phyloP scores from a whole-genome alignment of 2,113 vertebrate genomes.

The Anthoscopus minutus region DNA sequence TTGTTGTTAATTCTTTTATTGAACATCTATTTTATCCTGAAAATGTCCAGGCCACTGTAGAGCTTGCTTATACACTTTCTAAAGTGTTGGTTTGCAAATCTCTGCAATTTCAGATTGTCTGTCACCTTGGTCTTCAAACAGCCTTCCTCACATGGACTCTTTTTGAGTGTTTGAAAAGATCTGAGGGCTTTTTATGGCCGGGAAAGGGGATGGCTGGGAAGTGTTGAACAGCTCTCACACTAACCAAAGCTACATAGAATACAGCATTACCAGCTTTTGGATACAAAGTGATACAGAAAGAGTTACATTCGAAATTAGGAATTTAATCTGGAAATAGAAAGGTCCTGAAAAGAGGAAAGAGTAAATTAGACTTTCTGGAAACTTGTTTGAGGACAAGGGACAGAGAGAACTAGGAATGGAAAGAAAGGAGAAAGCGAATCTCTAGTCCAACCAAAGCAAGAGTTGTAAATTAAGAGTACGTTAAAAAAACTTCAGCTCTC shows the following conservation, averaged over 20 bases:
- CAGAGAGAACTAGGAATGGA: background rate
- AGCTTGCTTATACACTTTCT: background rate
- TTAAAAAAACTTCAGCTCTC: background rate
- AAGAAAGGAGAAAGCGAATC: background rate
- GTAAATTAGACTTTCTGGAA: background rate
- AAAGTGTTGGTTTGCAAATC: background rate
- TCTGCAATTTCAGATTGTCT: background rate
- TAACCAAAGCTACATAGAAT: background rate
- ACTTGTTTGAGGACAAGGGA: background rate
- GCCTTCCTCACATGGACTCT: background rate
- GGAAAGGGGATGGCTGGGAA: background rate
- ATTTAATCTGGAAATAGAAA: background rate
- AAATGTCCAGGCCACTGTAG: background rate
- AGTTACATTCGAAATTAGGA: background rate
- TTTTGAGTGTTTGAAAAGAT: background rate
- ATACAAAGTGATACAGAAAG: background rate
- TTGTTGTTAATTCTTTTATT: background rate
- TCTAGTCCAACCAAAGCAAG: constrained; percentile 28
- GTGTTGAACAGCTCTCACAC: background rate
- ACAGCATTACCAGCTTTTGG: background rate
- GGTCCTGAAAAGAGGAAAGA: background rate
- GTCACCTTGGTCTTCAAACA: background rate
- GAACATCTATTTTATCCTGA: background rate
- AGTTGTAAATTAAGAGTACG: background rate
- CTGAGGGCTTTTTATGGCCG: background rate